Evolutionary conservation across 1,140 invertebrate species (phyloP), one percentile per base, ranked within the genome.

Genomic region (Drosophila azteca): DNA sequence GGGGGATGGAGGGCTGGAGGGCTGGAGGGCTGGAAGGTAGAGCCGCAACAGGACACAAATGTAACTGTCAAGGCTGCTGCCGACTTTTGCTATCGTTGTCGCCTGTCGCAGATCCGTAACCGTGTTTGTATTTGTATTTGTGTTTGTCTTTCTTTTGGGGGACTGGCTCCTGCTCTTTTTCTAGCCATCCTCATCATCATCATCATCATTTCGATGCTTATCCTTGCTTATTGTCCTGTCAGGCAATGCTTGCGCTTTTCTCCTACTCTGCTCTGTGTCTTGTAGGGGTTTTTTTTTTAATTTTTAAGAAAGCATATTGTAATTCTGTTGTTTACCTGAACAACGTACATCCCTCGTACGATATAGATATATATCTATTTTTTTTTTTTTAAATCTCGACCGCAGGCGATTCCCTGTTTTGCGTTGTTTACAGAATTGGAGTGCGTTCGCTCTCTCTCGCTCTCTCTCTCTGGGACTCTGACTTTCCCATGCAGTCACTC

Each of bases 241-340:
- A 81, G 52, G 61, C 64, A 52, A 64, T 51, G 66, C 64, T 44
- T 39, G 51, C 35, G 53, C 13, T 35, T 49, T 57, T 43, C 51
- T 62, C 26, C 55, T 68, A 29, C 43, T 68, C 11, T 51, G 39
- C 54, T 31, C 20, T 50, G 41, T 55, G 22, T 35, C 11, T 50
- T 62, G 67, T 57, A 55, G 67, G 62, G 67, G 62, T 75, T 66
- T 57, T 67, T 70, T 72, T 83, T 83, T 62, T 80, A 85, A 84
- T 84, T 84, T 84, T 84, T 87, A 81, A 85, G 77, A 85, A 82
- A 85, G 82, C 82, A 87, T 87, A 87, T 87, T 87, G 82, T 85
- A 87, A 85, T 85, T 85, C 74, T 75, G 69, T 81, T 84, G 81
- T 87, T 87, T 87, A 78, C 75, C 70, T 75, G 73, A 39, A 13